Percentiles rank a stretch among this genome's conserved stretches.
Evolutionary conservation across 2,888 invertebrate species (phyloP).

Genomic region (Ectobius pallidus): DNA sequence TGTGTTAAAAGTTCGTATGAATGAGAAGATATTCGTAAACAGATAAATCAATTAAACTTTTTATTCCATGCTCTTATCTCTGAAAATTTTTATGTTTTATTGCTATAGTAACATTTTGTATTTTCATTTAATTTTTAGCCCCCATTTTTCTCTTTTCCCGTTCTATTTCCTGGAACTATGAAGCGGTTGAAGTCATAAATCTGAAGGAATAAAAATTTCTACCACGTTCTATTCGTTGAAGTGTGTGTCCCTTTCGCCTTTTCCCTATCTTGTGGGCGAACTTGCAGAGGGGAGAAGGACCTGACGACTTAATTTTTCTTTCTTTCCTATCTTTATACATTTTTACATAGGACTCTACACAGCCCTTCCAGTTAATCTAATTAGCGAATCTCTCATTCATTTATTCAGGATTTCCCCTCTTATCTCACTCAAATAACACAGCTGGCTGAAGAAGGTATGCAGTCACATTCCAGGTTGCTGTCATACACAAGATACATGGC

Average conservation of each 20-base stretch:
- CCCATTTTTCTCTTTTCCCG: too few species aligned
- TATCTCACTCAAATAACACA: neutral
- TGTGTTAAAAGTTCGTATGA: too few species aligned
- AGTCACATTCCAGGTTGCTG: conserved; percentile 11
- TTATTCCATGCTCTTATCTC: too few species aligned
- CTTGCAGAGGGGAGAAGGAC: neutral
- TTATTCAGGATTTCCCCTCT: conserved; percentile 22
- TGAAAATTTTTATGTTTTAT: too few species aligned
- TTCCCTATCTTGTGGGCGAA: conserved; percentile 1
- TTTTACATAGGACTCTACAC: neutral
- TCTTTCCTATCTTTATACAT: neutral
- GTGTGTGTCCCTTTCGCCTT: neutral
- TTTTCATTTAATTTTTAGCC: too few species aligned
- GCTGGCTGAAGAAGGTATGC: neutral
- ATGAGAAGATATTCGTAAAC: too few species aligned
- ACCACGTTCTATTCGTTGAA: conserved; percentile 31
- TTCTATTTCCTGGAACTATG: too few species aligned
- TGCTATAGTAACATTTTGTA: too few species aligned
- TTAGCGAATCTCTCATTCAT: conserved; percentile 32
- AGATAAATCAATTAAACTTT: too few species aligned
- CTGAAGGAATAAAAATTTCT: conserved; percentile 35
- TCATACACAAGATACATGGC: neutral
- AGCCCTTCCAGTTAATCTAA: conserved; percentile 26
- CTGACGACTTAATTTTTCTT: conserved; percentile 23
- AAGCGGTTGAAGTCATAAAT: conserved; percentile 29